A percentile compares a stretch with the other conserved stretches of the same genome.
Evolutionary conservation across 2,797 vertebrate genomes (phyloP).

Genomic region (Pipistrellus pipistrellus): DNA sequence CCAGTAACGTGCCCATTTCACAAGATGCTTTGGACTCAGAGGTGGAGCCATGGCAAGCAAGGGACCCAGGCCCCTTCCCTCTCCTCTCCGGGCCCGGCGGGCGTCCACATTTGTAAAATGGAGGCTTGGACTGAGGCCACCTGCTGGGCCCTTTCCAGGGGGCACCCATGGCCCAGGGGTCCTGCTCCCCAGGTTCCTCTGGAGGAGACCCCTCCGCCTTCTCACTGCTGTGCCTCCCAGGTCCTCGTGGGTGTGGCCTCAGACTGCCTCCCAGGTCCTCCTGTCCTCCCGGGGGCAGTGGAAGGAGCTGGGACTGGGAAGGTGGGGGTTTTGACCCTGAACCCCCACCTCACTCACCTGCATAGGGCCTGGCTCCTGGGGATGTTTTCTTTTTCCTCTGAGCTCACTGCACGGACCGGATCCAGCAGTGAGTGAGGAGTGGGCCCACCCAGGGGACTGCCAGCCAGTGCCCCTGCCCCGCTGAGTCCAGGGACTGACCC

Average conservation of each 20-base stretch:
- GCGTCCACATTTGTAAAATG: background rate
- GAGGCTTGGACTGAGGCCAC: background rate
- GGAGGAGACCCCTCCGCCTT: background rate
- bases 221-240: background rate
- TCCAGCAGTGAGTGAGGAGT: background rate
- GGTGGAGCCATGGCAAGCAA: background rate
- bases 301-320: background rate
- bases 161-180: background rate
- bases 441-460: background rate
- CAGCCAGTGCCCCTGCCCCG: background rate
- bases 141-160: background rate
- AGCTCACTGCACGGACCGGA: background rate
- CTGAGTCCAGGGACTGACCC: background rate
- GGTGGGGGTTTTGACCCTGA: background rate
- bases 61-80: background rate
- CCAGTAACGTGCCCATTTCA: background rate
- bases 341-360: rapidly evolving
- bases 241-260: background rate
- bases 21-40: background rate
- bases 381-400: background rate
- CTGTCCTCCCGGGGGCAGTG: background rate
- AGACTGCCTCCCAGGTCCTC: background rate
- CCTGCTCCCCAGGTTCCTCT: background rate
- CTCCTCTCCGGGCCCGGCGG: background rate
- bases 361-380: background rate